phyloP scores from a whole-genome alignment of 2,113 vertebrate species.

The Phodopus roborovskii region DNA sequence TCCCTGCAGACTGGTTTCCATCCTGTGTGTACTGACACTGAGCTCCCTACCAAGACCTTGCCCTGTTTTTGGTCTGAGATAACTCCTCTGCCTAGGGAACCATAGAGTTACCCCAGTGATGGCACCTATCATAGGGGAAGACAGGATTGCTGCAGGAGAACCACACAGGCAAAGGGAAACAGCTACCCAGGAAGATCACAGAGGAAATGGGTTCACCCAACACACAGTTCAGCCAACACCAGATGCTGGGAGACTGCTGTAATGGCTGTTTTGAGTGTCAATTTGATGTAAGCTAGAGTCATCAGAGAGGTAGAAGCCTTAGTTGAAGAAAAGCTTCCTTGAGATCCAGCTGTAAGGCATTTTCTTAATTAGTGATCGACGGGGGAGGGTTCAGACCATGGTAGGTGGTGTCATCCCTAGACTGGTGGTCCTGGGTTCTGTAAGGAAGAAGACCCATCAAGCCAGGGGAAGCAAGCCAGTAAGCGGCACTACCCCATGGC shows the following conservation, averaged over 20 bases:
- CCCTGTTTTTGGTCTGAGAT: neutral
- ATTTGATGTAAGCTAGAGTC: neutral
- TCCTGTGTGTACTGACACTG: neutral
- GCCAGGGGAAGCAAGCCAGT: neutral
- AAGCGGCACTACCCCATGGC: neutral
- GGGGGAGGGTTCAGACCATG: neutral
- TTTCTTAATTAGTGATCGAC: no score
- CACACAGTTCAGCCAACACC: neutral
- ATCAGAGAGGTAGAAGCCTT: neutral
- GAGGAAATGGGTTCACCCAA: neutral
- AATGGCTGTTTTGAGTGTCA: neutral
- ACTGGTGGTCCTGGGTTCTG: neutral
- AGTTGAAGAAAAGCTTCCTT: neutral
- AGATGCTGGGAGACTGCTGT: neutral
- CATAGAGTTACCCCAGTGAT: neutral
- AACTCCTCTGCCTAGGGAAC: neutral
- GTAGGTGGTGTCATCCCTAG: neutral
- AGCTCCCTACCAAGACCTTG: neutral
- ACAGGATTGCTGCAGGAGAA: neutral
- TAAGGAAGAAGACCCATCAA: neutral
- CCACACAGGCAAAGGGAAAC: neutral
- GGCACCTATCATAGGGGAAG: neutral
- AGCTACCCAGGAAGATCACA: neutral
- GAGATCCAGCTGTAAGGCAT: no score
- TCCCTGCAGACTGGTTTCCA: neutral